phyloP scores from a whole-genome alignment of 2,797 vertebrate species.

The Peromyscus aztecus region DNA sequence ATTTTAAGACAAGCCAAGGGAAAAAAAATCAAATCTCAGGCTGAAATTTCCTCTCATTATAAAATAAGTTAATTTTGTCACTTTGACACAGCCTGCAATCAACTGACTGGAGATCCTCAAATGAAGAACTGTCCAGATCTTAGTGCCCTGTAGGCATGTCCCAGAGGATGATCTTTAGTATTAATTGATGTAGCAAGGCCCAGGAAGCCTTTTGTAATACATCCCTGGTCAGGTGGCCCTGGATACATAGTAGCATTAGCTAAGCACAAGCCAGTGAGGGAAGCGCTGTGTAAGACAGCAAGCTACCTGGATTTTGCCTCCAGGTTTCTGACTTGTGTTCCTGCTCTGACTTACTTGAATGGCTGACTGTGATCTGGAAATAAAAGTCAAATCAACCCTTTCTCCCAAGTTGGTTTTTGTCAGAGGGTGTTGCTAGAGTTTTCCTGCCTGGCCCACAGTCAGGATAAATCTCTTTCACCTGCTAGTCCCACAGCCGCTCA shows the following conservation, averaged over 20 bases:
- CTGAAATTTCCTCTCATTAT: background rate
- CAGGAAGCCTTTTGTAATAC: too few relatives aligned
- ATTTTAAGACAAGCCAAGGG: background rate
- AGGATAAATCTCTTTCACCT: too few relatives aligned
- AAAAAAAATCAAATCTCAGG: background rate
- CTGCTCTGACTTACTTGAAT: background rate
- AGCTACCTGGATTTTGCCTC: background rate
- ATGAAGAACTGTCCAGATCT: too few relatives aligned
- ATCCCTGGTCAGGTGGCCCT: too few relatives aligned
- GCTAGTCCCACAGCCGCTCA: too few relatives aligned
- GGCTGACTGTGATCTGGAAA: background rate
- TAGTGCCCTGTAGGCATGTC: too few relatives aligned
- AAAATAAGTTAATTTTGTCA: background rate
- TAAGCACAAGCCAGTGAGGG: background rate
- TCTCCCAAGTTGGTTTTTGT: background rate
- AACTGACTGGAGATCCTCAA: background rate
- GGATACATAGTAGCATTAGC: background rate
- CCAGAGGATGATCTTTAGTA: background rate
- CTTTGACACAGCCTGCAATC: background rate
- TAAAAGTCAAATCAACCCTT: background rate
- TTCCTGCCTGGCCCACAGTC: too few relatives aligned
- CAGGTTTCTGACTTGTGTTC: too few relatives aligned
- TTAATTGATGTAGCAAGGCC: background rate
- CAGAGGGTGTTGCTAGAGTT: too few relatives aligned
- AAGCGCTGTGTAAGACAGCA: background rate